Conservation (phyloP, 2,888 invertebrate genomes). For the Vannuccia rotundouncinata region DNA sequence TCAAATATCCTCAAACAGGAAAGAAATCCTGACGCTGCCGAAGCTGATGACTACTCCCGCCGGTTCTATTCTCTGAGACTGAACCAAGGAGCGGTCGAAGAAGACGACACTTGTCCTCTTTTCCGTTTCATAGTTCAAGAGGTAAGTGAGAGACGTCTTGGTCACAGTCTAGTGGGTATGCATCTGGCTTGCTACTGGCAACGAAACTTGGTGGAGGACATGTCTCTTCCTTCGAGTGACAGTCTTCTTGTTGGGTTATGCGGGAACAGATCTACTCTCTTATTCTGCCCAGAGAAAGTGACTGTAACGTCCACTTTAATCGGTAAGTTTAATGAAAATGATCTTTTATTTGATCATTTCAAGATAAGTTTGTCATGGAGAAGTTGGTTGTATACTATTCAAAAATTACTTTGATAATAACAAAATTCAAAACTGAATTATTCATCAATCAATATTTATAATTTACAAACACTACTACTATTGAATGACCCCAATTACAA, state of each 20-base stretch:
- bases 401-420: too few species aligned
- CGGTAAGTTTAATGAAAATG: too few species aligned
- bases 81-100: background rate
- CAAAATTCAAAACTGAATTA: too few species aligned
- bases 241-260: background rate
- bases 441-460: too few species aligned
- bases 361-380: too few species aligned
- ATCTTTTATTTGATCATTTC: too few species aligned
- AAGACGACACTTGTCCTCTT: background rate
- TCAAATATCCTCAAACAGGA: too few species aligned
- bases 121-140: background rate
- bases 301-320: background rate
- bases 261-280: background rate
- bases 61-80: background rate
- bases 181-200: background rate
- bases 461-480: too few species aligned
- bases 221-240: background rate
- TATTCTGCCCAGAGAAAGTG: background rate
- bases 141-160: background rate
- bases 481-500: too few species aligned
- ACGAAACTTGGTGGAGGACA: background rate
- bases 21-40: background rate
- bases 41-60: background rate
- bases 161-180: background rate
- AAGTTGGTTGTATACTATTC: too few species aligned